Conservation (phyloP, 2,797 vertebrate species). For the Scyliorhinus canicula region DNA sequence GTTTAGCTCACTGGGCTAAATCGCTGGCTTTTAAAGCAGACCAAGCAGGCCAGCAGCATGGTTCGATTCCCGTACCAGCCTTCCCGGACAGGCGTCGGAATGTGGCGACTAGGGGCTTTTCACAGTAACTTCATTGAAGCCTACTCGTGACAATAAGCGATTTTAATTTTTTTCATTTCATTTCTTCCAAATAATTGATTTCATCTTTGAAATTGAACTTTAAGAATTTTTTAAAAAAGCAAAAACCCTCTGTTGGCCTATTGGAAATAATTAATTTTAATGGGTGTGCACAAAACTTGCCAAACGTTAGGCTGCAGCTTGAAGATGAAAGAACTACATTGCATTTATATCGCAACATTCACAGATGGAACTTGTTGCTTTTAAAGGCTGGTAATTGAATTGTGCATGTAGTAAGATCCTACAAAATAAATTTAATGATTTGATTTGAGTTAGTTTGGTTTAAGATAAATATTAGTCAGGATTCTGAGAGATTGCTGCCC, state of each 20-base stretch:
- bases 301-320: neutral
- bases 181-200: too few relatives aligned
- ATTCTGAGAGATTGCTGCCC: too few relatives aligned
- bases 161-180: too few relatives aligned
- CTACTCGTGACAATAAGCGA: too few relatives aligned
- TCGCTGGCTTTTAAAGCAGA: too few relatives aligned
- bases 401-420: neutral
- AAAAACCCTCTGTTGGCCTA: neutral
- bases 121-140: too few relatives aligned
- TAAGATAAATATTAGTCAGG: too few relatives aligned
- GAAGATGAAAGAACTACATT: neutral
- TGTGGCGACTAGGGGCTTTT: too few relatives aligned
- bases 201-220: neutral
- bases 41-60: too few relatives aligned
- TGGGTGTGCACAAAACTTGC: neutral
- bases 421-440: neutral
- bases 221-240: neutral
- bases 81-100: too few relatives aligned
- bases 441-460: neutral
- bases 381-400: neutral
- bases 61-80: too few relatives aligned
- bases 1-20: too few relatives aligned
- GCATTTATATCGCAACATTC: neutral
- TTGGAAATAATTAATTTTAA: neutral
- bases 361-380: neutral